Evolutionary conservation across 2,113 vertebrate species (phyloP).

Genomic region (Burhinus oedicnemus): DNA sequence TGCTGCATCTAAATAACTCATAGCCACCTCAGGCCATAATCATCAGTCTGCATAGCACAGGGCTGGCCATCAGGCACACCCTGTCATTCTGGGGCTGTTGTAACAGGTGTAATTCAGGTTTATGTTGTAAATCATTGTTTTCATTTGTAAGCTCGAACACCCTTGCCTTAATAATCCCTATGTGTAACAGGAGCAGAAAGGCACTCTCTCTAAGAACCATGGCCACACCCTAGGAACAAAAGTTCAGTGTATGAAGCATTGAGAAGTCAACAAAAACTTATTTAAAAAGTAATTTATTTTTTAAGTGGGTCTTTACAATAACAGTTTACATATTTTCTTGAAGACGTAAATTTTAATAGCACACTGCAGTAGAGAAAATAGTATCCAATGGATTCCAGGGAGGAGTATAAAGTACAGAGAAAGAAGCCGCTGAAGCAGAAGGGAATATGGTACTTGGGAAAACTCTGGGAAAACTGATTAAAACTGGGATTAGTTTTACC

Average conservation of each 20-base stretch:
- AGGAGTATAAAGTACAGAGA: background rate
- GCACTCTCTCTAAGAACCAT: background rate
- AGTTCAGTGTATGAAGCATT: no score
- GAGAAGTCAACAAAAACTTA: no score
- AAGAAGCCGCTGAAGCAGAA: background rate
- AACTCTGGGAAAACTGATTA: background rate
- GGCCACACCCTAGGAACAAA: background rate
- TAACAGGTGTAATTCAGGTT: background rate
- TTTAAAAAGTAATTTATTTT: background rate
- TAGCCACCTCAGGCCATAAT: background rate
- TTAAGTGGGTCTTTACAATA: background rate
- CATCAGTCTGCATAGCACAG: background rate
- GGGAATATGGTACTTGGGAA: background rate
- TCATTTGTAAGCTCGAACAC: background rate
- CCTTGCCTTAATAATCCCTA: background rate
- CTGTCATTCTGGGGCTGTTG: background rate
- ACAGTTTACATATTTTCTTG: background rate
- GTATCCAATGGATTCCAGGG: background rate
- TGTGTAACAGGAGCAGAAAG: background rate
- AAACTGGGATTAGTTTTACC: background rate
- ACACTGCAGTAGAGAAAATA: background rate
- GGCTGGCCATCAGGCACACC: background rate
- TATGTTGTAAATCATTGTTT: background rate
- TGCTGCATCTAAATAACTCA: background rate
- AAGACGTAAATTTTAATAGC: background rate